Conservation (phyloP, 2,888 invertebrate species). For the Perizoma flavofasciatum region DNA sequence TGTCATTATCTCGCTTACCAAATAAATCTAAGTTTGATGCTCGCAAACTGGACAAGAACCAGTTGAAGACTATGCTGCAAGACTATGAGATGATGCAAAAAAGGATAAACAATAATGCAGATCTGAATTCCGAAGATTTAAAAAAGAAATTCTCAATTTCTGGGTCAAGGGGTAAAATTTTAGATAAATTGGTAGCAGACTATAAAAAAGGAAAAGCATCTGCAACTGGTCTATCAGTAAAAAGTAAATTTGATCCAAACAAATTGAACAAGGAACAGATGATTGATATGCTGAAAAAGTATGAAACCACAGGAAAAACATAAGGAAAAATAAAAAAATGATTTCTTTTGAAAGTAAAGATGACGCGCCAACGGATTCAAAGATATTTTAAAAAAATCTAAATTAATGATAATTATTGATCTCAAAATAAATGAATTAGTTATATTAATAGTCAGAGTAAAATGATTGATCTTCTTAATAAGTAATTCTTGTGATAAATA, state of each 20-base stretch:
- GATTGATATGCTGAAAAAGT: constrained; percentile 42
- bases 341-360: no score
- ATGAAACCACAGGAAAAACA: no score
- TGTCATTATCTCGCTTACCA: constrained; percentile 32
- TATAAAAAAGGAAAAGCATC: constrained; percentile 39
- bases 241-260: constrained; percentile 40
- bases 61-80: constrained; percentile 24
- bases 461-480: no score
- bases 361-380: no score
- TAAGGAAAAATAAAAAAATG: no score
- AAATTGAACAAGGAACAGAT: constrained; percentile 42
- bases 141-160: constrained; percentile 37
- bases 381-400: no score
- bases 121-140: constrained; percentile 36
- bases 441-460: no score
- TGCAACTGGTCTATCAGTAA: constrained; percentile 39
- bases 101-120: constrained; percentile 20
- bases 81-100: constrained; percentile 29
- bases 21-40: constrained; percentile 30
- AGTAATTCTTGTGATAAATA: no score
- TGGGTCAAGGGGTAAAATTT: constrained; percentile 36
- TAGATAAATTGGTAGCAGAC: constrained; percentile 40
- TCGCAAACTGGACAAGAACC: constrained; percentile 31
- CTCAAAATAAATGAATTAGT: no score
- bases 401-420: no score